Conservation (phyloP, 1,140 invertebrate species). For the Scaptomyza montana region DNA sequence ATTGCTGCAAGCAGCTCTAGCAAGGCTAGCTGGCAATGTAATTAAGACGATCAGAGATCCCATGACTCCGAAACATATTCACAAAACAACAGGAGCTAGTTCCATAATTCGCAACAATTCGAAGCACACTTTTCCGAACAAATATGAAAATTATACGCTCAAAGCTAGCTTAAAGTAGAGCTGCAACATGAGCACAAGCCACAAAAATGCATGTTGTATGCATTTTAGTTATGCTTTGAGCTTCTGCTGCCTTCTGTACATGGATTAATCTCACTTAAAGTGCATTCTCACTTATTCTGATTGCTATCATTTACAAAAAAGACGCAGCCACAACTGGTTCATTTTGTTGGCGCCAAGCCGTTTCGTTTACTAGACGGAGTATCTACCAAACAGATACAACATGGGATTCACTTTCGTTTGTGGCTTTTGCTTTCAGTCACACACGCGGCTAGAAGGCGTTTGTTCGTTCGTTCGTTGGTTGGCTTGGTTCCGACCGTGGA, state of each 20-base stretch:
- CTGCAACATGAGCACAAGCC: background rate
- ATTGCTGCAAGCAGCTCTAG: conserved; percentile 51
- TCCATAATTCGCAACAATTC: conserved; percentile 43
- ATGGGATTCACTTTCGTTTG: conserved; percentile 73
- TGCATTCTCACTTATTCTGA: conserved; percentile 81
- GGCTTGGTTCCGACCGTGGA: conserved; percentile 54
- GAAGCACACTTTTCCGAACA: conserved; percentile 42
- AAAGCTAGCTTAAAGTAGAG: background rate
- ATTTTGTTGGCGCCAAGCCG: conserved; percentile 52
- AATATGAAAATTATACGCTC: conserved; percentile 66
- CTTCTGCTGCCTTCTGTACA: background rate
- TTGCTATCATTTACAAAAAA: conserved; percentile 68
- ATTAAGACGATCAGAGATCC: conserved; percentile 60
- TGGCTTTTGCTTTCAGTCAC: conserved; percentile 70
- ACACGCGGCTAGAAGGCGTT: conserved; percentile 49
- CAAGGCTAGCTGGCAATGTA: conserved; percentile 1
- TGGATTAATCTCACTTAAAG: conserved; percentile 64
- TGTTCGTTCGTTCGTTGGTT: conserved; percentile 8
- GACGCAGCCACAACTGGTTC: conserved; percentile 26
- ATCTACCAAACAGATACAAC: conserved; percentile 10
- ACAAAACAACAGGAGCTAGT: conserved; percentile 23
- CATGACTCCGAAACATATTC: conserved; percentile 13
- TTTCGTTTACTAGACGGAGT: conserved; percentile 15
- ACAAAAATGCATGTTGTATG: background rate
- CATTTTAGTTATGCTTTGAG: background rate